phyloP scores from a whole-genome alignment of 53 echinoderm and acorn worm species.

The Stichopus horrens region DNA sequence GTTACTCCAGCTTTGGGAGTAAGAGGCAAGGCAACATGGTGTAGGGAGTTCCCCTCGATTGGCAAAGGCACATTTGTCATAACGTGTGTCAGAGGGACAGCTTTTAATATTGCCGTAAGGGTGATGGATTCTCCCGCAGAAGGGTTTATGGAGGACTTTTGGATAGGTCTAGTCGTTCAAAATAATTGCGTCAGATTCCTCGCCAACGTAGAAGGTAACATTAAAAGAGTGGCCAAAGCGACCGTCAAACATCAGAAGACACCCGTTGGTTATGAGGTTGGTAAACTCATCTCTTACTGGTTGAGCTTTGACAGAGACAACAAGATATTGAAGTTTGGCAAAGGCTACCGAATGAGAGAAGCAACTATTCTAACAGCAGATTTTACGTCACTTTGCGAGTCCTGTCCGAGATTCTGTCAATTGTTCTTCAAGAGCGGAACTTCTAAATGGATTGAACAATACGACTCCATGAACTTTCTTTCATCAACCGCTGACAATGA shows the following conservation, averaged over 20 bases:
- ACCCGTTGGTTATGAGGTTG: background rate
- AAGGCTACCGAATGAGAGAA: slow-evolving; percentile 58
- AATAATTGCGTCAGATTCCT: background rate
- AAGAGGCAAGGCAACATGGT: slow-evolving; percentile 26
- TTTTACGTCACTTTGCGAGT: background rate
- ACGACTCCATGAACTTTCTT: background rate
- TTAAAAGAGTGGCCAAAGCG: background rate
- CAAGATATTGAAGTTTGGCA: slow-evolving; percentile 55
- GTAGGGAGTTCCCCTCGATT: slow-evolving; percentile 5
- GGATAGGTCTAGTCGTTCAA: slow-evolving; percentile 1
- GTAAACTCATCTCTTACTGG: slow-evolving; percentile 49
- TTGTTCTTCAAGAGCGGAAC: background rate
- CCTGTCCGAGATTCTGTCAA: background rate
- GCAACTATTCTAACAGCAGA: slow-evolving; percentile 48
- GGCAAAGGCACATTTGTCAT: slow-evolving; percentile 25
- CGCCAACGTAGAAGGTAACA: background rate
- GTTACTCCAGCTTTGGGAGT: background rate
- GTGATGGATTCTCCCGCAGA: background rate
- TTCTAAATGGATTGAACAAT: slow-evolving; percentile 1
- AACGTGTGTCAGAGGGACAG: background rate
- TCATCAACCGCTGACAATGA: background rate
- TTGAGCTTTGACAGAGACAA: slow-evolving; percentile 63
- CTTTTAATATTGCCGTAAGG: background rate
- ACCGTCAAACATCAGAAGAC: background rate
- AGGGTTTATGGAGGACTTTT: background rate